These are phyloP conservation scores for Andrena fulva DNA, from an alignment of 2,888 invertebrate species.

Conservation along the genomic window DNA sequence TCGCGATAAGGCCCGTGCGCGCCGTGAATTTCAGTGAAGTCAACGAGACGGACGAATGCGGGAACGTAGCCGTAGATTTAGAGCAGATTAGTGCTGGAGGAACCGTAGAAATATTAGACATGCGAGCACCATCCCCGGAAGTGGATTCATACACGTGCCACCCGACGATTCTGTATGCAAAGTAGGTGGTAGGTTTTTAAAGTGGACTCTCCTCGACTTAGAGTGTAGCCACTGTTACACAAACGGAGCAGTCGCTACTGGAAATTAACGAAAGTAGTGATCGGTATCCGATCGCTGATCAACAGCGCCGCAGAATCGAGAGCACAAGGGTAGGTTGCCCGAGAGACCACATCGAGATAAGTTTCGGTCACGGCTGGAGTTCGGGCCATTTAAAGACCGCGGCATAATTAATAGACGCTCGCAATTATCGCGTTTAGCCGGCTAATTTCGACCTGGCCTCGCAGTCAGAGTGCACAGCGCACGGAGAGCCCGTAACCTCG, in stretches of 20 bases:
- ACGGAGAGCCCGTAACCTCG: slow-evolving; percentile 11
- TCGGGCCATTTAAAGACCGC: slow-evolving; percentile 45
- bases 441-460: slow-evolving; percentile 61
- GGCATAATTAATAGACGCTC: slow-evolving; percentile 64
- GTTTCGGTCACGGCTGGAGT: slow-evolving; percentile 13
- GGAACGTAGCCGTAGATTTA: not conserved
- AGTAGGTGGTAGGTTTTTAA: not conserved
- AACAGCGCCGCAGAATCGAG: not conserved
- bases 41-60: not conserved
- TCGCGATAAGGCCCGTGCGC: slow-evolving; percentile 14
- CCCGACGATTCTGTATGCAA: slow-evolving; percentile 21
- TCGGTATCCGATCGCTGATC: not conserved
- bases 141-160: not conserved
- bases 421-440: slow-evolving; percentile 66
- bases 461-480: slow-evolving; percentile 34
- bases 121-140: not conserved
- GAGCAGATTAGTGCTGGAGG: slow-evolving; percentile 8
- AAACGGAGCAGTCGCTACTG: too few species aligned
- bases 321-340: not conserved
- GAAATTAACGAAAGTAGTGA: not conserved
- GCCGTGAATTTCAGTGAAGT: slow-evolving; percentile 15
- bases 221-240: too few species aligned
- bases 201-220: not conserved
- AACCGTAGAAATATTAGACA: slow-evolving; percentile 9
- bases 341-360: slow-evolving; percentile 12